phyloP scores from a whole-genome alignment of 2,797 vertebrate genomes.

The Capromys pilorides region DNA sequence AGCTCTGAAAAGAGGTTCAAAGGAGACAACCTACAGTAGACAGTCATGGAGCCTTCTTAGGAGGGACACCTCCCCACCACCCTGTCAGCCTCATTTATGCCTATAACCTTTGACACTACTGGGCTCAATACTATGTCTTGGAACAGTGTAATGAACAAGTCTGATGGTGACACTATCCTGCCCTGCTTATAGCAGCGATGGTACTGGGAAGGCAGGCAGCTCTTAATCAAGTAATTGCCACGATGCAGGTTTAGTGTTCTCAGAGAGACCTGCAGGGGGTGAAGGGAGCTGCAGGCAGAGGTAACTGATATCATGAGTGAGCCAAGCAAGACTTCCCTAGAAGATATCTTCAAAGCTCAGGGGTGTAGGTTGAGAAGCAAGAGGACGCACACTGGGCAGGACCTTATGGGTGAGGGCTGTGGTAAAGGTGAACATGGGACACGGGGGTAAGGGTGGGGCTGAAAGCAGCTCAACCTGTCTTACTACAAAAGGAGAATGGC shows the following conservation, averaged over 20 bases:
- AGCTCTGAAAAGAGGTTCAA: neutral
- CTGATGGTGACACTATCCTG: neutral
- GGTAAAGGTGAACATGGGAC: neutral
- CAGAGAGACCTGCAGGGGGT: neutral
- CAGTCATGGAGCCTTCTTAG: neutral
- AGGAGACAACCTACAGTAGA: neutral
- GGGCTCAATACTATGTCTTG: neutral
- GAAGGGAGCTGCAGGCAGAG: neutral
- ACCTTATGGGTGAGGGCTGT: neutral
- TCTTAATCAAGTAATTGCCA: neutral
- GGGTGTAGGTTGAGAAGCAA: neutral
- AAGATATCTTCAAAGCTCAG: neutral
- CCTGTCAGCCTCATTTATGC: neutral
- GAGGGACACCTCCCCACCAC: neutral
- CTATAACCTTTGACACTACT: neutral
- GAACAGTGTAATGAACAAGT: rapidly evolving
- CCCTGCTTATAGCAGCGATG: neutral
- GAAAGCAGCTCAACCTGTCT: neutral
- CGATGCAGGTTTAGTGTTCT: neutral
- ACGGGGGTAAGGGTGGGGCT: neutral
- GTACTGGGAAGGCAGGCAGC: too few species aligned
- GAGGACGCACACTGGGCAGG: neutral
- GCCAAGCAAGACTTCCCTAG: neutral
- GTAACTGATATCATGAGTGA: neutral
- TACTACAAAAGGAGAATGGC: neutral